These are phyloP conservation scores for Ciconia boyciana DNA, from an alignment of 2,113 vertebrate genomes.

Conservation along the genomic window DNA sequence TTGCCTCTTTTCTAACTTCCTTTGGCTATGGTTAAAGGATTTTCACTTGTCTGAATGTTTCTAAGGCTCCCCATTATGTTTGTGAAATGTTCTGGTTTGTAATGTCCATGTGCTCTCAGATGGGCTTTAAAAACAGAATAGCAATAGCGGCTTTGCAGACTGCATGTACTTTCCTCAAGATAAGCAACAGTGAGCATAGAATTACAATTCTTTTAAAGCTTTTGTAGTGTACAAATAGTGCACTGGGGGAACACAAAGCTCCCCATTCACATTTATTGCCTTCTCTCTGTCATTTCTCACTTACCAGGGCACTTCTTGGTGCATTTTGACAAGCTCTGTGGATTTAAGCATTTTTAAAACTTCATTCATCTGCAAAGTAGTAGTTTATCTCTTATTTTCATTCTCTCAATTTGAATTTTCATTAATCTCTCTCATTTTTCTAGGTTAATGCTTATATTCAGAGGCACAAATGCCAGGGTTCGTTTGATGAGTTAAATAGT, in stretches of 20 bases:
- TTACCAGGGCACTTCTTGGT: constrained; percentile 9
- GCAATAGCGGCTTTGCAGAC: neutral
- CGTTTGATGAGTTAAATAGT: constrained; percentile 42
- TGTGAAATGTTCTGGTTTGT: neutral
- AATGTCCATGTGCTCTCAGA: neutral
- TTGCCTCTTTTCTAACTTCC: neutral
- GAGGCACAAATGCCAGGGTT: neutral
- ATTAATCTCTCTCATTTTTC: constrained; percentile 39
- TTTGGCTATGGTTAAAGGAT: neutral
- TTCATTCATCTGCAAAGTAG: constrained; percentile 13
- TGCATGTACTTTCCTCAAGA: neutral
- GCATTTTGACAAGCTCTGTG: constrained; percentile 25
- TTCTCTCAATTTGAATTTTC: constrained; percentile 50
- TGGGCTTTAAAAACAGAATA: constrained; percentile 7
- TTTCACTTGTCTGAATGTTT: neutral
- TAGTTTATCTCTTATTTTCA: constrained; percentile 41
- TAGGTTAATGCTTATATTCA: constrained; percentile 42
- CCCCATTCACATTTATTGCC: constrained; percentile 37
- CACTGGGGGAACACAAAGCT: constrained; percentile 43
- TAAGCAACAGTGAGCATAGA: constrained; percentile 41
- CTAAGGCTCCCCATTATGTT: neutral
- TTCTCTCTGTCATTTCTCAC: constrained; percentile 27
- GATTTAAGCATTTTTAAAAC: neutral
- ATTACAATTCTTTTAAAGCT: constrained; percentile 46
- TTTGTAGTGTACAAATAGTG: constrained; percentile 15